Evolutionary conservation across 2,888 invertebrate species (phyloP), one percentile per base, ranked within the genome.

Genomic region (Therioaphis trifolii): DNA sequence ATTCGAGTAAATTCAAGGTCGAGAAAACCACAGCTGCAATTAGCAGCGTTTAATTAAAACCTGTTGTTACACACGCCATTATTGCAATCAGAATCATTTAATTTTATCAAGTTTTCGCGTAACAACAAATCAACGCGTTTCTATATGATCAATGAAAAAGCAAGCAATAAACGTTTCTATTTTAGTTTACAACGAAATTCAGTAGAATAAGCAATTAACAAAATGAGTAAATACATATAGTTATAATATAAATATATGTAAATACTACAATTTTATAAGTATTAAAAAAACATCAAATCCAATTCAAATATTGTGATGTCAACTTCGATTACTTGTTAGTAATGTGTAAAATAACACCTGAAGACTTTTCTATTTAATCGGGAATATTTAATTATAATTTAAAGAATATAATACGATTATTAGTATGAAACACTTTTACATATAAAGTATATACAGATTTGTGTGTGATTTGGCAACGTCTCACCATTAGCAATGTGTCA

Each of bases 401-500:
- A 76, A 63, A n/a, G n/a, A 46, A n/a, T 24, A 76, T 12, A 3
- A 27, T 2, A 4, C 40, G 3, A 68, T 11, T 35, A 21, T n/a
- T 68, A 35, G n/a, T 7, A 24, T 35, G 66, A 49, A 52, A 63
- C 49, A 66, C 63, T 49, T 77, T 40, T 52, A 63, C 12, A 63
- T 46, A 63, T 66, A 49, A 27, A 46, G 43, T 43, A 76, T 43
- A 76, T 4, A 61, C 75, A 43, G 21, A 77, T 77, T 66, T 43
- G 40, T 21, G 46, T 3, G 46, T 21, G 18, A 74, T 43, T 35
- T 82, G 82, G 63, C 82, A 82, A 82, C 82, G 24, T 74, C 72
- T 49, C 82, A 27, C 82, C 82, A 82, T 74, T 66, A 82, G 82
- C 66, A 61, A 63, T 52, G 74, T 82, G 82, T 82, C 82, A 82